Conservation (phyloP, 2,797 vertebrate species). For the Gymnoscopelus braueri region DNA sequence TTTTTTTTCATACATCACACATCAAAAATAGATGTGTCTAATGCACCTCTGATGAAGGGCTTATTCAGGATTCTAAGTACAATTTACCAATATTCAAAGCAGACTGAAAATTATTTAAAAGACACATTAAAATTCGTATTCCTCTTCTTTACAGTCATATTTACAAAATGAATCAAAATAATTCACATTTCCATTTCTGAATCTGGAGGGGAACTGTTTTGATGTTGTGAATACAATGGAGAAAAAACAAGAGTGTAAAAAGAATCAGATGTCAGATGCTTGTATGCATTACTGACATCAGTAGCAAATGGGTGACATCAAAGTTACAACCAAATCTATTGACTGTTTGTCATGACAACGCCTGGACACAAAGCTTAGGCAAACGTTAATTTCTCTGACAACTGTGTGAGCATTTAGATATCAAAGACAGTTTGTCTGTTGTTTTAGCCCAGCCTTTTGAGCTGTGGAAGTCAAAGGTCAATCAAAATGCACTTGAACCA, state of each 20-base stretch:
- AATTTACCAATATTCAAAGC: conserved; percentile 93
- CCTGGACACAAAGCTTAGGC: conserved; percentile 1
- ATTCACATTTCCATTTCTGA: conserved; percentile 76
- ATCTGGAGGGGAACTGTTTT: conserved; percentile 79
- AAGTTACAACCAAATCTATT: conserved; percentile 8
- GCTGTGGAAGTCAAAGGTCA: too few species aligned
- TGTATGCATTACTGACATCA: conserved; percentile 69
- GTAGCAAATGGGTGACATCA: conserved; percentile 68
- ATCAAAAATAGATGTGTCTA: conserved; percentile 90
- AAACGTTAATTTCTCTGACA: conserved; percentile 16
- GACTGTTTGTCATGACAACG: conserved; percentile 7
- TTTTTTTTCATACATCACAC: conserved; percentile 82
- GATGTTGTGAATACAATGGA: conserved; percentile 74
- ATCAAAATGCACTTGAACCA: too few species aligned
- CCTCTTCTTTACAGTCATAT: conserved; percentile 86
- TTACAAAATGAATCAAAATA: conserved; percentile 92
- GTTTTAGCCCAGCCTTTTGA: too few species aligned
- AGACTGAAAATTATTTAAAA: conserved; percentile 93
- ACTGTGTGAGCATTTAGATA: conserved; percentile 13
- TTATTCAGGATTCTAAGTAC: conserved; percentile 91
- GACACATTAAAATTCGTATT: conserved; percentile 89
- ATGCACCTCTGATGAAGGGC: conserved; percentile 90
- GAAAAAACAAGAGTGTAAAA: conserved; percentile 70
- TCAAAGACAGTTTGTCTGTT: conserved; percentile 1
- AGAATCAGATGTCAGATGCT: conserved; percentile 72